phyloP scores from a whole-genome alignment of 2,113 vertebrate genomes.

The Syngnathus scovelli region DNA sequence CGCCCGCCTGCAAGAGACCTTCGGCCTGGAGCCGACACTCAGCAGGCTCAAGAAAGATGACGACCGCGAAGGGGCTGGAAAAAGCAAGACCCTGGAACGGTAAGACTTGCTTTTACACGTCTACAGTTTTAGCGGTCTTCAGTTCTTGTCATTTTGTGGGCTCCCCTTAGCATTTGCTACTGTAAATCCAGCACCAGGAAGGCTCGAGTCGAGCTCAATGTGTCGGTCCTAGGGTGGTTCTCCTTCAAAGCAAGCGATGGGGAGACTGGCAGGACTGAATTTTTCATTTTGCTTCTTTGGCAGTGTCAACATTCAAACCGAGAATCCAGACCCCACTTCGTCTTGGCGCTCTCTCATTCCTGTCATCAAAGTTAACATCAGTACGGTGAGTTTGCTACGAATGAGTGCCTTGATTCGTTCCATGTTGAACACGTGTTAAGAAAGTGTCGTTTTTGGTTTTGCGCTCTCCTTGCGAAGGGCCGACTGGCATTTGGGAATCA shows the following conservation, averaged over 20 bases:
- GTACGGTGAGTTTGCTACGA: slow-evolving; percentile 79
- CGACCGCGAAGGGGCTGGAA: slow-evolving; percentile 75
- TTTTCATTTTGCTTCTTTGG: slow-evolving; percentile 14
- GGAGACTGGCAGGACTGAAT: slow-evolving; percentile 6
- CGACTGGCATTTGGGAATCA: slow-evolving; percentile 96
- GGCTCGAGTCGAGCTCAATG: too few relatives aligned
- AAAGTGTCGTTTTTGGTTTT: not conserved
- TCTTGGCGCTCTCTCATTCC: slow-evolving; percentile 98
- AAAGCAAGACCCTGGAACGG: slow-evolving; percentile 81
- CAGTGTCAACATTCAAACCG: slow-evolving; percentile 86
- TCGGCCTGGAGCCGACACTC: slow-evolving; percentile 92
- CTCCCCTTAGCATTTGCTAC: too few relatives aligned
- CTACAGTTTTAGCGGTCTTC: not conserved
- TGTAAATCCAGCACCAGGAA: too few relatives aligned
- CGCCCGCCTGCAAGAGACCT: slow-evolving; percentile 86
- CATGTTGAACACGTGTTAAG: not conserved
- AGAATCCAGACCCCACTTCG: slow-evolving; percentile 85
- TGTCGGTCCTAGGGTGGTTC: too few relatives aligned
- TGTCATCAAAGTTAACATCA: slow-evolving; percentile 96
- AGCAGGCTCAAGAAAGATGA: slow-evolving; percentile 80
- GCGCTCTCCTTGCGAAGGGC: slow-evolving; percentile 67
- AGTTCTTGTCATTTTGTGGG: too few relatives aligned
- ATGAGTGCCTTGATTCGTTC: not conserved
- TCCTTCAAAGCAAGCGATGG: not conserved
- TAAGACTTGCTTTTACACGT: slow-evolving; percentile 33